Base-by-base conservation (phyloP, 2,113 vertebrate genomes). In the Monopterus albus region DNA sequence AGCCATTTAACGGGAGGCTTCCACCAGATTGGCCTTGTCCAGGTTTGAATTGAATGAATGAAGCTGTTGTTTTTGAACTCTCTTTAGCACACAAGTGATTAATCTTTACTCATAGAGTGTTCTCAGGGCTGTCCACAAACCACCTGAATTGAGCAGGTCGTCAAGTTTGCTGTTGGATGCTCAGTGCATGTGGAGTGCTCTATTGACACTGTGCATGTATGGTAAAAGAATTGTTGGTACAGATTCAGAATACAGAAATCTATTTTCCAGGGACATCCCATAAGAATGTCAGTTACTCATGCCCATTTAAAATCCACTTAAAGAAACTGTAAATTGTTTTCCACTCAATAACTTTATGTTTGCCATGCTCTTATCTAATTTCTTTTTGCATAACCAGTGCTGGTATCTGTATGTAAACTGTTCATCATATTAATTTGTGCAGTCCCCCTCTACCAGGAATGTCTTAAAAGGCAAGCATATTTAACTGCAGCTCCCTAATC, bases 401-500 rank as follows among this genome's bases (percentile, higher is more conserved):
- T 84, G 84, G 82, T 84, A 42, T 76, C 78, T 79, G 62, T 59
- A 69, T 78, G 75, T 78, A 82, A 80, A 78, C 36, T 73, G 82
- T 81, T 81, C 50, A 12, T 62, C 58, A 70, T 59, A 69, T 87
- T 89, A 81, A 91, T 78, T 90, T 83, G 85, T 84, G 70, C 86
- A 62, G 72, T 92, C 65, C 74, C 63, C 71, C 21, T 79, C 79
- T 74, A 75, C 62, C 18, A 81, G 81, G 66, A 85, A 78, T 38
- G 71, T 90, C 84, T 90, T 65, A 84, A 81, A 81, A 78, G 79
- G 72, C 74, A 78, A 69, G 72, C 36, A 73, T 90, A 79, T 88
- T 89, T 87, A 65, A 61, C 84, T 46, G 36, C 55, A 64, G 82
- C 72, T 84, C 52, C 56, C 36, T 93, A 92, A 95, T 94, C 91